Conservation (phyloP, 1,140 invertebrate genomes). For the Mamestra configurata region DNA sequence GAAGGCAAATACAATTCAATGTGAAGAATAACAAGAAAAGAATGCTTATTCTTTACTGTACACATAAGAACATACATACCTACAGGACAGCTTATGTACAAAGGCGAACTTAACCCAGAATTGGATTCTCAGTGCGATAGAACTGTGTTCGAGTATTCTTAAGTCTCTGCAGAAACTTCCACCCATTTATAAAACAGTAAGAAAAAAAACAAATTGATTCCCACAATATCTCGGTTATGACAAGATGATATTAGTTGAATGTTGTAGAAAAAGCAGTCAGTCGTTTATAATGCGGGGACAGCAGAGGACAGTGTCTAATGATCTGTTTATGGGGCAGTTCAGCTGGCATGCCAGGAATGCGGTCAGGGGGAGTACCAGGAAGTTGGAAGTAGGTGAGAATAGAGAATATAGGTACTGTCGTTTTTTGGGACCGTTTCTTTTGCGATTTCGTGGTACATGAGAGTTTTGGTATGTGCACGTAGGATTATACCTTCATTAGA, state of each 20-base stretch:
- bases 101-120: too few species aligned
- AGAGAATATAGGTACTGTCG: not conserved
- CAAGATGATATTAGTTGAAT: not conserved
- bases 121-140: too few species aligned
- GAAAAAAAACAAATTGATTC: not conserved
- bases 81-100: too few species aligned
- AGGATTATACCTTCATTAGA: too few species aligned
- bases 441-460: not conserved
- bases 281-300: conserved; percentile 29
- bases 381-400: conserved; percentile 22
- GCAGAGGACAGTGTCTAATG: conserved; percentile 13
- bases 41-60: too few species aligned
- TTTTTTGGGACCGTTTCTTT: not conserved
- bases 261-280: not conserved
- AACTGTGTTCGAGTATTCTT: too few species aligned
- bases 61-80: too few species aligned
- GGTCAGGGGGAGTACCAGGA: conserved; percentile 33
- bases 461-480: too few species aligned
- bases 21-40: too few species aligned
- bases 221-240: conserved; percentile 1
- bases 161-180: not conserved
- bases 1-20: too few species aligned
- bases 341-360: not conserved
- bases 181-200: not conserved
- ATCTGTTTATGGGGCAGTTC: not conserved